Conservation (phyloP, 2,113 vertebrate genomes). For the Gallinago media region DNA sequence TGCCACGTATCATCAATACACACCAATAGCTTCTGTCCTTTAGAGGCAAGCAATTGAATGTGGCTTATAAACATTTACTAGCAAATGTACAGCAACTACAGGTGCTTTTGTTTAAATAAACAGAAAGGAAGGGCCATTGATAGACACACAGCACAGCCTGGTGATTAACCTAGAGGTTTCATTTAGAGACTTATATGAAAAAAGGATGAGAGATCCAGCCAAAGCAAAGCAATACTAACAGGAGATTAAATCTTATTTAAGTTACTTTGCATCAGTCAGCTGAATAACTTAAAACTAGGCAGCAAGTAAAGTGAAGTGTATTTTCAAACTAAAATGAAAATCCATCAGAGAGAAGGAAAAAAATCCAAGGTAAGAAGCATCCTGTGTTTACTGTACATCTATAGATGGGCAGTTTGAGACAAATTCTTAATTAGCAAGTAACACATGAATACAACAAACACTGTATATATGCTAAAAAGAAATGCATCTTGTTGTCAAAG, state of each 20-base stretch:
- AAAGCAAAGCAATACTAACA: not conserved
- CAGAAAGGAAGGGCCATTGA: not conserved
- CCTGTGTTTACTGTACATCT: not conserved
- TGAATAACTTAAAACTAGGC: not conserved
- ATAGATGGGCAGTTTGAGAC: not conserved
- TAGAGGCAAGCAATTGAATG: not conserved
- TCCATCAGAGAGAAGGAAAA: not conserved
- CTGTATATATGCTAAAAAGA: not conserved
- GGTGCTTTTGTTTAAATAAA: not conserved
- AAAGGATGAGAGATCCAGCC: not conserved
- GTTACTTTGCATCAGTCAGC: not conserved
- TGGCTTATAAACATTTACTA: not conserved
- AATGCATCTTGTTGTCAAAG: not conserved
- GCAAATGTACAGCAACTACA: not conserved
- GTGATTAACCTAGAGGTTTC: not conserved
- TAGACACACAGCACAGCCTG: not conserved
- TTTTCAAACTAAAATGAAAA: not conserved
- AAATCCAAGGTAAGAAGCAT: not conserved
- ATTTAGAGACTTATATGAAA: not conserved
- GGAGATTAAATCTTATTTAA: not conserved
- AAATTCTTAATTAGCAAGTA: not conserved
- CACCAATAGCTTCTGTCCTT: not conserved
- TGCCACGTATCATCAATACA: not conserved
- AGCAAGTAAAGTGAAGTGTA: not conserved
- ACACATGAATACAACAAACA: not conserved